Percentiles rank a stretch among this genome's conserved stretches.
Evolutionary conservation across 64 coral and sea anemone species (phyloP).

Genomic region (Catalaphyllia jardinei): DNA sequence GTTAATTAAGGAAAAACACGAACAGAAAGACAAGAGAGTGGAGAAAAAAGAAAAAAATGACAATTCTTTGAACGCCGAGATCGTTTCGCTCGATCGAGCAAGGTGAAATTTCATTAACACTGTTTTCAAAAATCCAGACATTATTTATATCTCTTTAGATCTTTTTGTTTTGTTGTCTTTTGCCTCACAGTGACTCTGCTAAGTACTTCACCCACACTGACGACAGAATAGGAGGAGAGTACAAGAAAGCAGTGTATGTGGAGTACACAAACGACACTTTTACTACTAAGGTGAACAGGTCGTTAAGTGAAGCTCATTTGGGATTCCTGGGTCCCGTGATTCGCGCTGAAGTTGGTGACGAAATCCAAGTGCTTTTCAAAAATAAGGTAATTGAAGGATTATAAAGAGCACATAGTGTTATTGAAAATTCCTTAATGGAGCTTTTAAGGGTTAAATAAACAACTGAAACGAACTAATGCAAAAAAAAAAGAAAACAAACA

Average conservation of each 20-base stretch:
- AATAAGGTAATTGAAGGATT: constrained; percentile 59
- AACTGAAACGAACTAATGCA: too few species aligned
- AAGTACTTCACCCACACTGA: constrained; percentile 70
- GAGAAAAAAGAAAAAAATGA: too few species aligned
- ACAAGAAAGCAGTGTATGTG: constrained; percentile 87
- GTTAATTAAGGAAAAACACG: too few species aligned
- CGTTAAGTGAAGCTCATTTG: constrained; percentile 32
- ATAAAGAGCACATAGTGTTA: not conserved
- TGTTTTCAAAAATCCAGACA: too few species aligned
- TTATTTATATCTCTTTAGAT: too few species aligned
- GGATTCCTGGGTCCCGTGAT: constrained; percentile 91
- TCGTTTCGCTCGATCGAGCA: too few species aligned
- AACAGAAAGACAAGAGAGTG: too few species aligned
- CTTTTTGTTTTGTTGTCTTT: not conserved
- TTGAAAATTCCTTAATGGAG: too few species aligned
- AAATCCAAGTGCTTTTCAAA: constrained; percentile 75
- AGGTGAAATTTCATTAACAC: too few species aligned
- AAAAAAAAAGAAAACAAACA: too few species aligned
- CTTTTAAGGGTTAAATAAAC: too few species aligned
- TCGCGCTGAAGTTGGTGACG: constrained; percentile 88
- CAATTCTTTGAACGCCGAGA: too few species aligned
- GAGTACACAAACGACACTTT: constrained; percentile 75
- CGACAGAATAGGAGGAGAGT: constrained; percentile 79
- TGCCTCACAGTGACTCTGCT: constrained; percentile 69
- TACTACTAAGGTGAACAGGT: constrained; percentile 42